Base-by-base conservation (phyloP, 1,140 invertebrate genomes). In the Asbolus verrucosus region DNA sequence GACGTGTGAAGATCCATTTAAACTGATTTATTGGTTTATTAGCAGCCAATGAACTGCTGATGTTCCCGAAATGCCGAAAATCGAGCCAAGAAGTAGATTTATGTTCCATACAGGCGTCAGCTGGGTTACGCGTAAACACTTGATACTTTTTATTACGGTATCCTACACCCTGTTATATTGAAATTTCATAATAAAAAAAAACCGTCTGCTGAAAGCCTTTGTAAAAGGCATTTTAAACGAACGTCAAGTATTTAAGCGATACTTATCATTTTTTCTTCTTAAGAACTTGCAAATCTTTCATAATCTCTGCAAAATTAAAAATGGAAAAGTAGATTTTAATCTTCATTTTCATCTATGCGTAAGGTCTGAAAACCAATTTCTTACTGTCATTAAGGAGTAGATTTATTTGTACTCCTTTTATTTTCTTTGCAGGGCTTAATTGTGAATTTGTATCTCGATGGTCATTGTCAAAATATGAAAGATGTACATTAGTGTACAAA, bases 71-170 rank as follows among this genome's bases (percentile, higher is more conserved):
- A 65, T 41, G 24, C 38, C 38, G 38, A 65, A 65, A 65, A 65
- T 41, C 62, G 59, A 62, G 59, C 59, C 59, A 62, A 62, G 59
- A 30, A 65, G 38, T 24, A 24, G 62, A 65, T 65, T 65, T 65
- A 65, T 65, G 62, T 65, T 65, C 38, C 62, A 65, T 65, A 43
- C 62, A 65, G 62, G 62, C 62, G 62, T 65, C 62, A 65, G 62
- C 62, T 65, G 62, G 62, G 39, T 27, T 24, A 27, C 62, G 62
- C 39, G 62, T 65, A 65, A 65, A 65, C 62, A 65, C 62, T 65
- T 65, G 62, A 65, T 65, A 65, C 62, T 65, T 65, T 65, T 65
- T 65, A 38, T 38, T 43, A 65, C 61, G 61, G 33, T 41, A 19
- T 24, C 36, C 36, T 38, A 65, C 61, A 41, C 36, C 33, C 61